Percentiles rank a stretch among this genome's conserved stretches.
Conservation (phyloP, 2,797 vertebrate species). For the Pipistrellus pygmaeus region DNA sequence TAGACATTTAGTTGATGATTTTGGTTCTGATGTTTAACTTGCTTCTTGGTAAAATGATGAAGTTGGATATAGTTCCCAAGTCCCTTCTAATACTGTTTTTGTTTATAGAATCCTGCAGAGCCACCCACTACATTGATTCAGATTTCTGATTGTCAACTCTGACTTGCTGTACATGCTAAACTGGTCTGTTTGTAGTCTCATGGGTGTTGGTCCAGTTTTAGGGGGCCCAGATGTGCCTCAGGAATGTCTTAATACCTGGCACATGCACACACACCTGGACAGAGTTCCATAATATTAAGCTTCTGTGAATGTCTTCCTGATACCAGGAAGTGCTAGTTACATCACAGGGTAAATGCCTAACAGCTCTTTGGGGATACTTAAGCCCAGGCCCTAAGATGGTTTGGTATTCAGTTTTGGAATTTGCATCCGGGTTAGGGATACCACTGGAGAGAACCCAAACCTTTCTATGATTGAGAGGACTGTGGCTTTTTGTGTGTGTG, state of each 20-base stretch:
- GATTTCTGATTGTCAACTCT: conserved; percentile 34
- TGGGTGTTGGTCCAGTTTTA: conserved; percentile 35
- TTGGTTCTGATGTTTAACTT: conserved; percentile 12
- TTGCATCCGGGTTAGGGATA: conserved; percentile 2
- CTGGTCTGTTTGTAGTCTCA: conserved; percentile 28
- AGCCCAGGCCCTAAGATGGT: not conserved
- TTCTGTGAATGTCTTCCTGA: conserved; percentile 16
- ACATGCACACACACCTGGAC: not conserved
- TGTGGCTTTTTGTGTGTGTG: not conserved
- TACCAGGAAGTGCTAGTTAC: not conserved
- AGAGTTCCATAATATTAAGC: conserved; percentile 12
- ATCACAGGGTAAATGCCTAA: not conserved
- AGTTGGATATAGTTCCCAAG: not conserved
- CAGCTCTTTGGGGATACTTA: not conserved
- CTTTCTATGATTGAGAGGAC: not conserved
- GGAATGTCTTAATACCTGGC: not conserved
- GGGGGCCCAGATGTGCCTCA: conserved; percentile 3
- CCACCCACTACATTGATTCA: conserved; percentile 45
- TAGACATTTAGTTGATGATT: conserved; percentile 46
- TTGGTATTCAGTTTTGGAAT: conserved; percentile 51
- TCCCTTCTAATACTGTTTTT: conserved; percentile 45
- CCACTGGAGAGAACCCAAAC: not conserved
- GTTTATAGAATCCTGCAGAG: conserved; percentile 53
- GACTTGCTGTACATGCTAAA: conserved; percentile 63
- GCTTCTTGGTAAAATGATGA: conserved; percentile 34